These are phyloP conservation scores for Hypotaenidia philippensis DNA, from an alignment of 2,797 vertebrate genomes.

Conservation along the genomic window DNA sequence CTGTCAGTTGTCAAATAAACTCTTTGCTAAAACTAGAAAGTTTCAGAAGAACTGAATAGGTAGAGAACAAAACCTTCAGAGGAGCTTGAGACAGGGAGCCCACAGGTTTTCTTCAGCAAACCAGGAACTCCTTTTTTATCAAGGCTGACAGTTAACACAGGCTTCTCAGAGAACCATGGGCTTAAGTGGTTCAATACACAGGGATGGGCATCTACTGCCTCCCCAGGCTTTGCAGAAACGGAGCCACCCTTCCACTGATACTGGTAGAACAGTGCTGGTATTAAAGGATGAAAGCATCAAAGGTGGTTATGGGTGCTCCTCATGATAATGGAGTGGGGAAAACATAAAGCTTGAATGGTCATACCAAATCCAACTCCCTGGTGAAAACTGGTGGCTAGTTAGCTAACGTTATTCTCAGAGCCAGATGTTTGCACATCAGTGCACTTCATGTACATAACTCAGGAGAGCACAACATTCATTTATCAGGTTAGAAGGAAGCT, in stretches of 20 bases:
- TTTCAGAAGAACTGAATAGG: neutral
- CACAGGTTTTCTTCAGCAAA: neutral
- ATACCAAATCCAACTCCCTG: neutral
- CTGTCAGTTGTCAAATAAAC: neutral
- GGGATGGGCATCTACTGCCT: neutral
- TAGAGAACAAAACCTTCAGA: neutral
- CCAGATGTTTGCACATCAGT: neutral
- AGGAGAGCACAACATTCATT: neutral
- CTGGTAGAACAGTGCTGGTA: neutral
- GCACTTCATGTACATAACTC: neutral
- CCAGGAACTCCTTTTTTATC: neutral
- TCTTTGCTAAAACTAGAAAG: neutral
- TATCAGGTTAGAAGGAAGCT: constrained; percentile 19
- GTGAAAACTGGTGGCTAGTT: neutral
- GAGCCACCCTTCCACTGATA: rapidly evolving
- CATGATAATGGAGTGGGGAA: neutral
- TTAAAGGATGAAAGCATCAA: neutral
- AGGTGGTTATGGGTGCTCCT: neutral
- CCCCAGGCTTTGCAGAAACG: neutral
- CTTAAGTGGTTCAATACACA: neutral
- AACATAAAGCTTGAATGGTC: neutral
- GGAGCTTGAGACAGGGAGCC: neutral
- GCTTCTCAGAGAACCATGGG: neutral
- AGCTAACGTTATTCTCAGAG: neutral
- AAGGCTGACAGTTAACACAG: neutral